Percentiles rank a stretch among this genome's conserved stretches.
Conservation (phyloP, 2,888 invertebrate species). For the Salpingus planirostris region DNA sequence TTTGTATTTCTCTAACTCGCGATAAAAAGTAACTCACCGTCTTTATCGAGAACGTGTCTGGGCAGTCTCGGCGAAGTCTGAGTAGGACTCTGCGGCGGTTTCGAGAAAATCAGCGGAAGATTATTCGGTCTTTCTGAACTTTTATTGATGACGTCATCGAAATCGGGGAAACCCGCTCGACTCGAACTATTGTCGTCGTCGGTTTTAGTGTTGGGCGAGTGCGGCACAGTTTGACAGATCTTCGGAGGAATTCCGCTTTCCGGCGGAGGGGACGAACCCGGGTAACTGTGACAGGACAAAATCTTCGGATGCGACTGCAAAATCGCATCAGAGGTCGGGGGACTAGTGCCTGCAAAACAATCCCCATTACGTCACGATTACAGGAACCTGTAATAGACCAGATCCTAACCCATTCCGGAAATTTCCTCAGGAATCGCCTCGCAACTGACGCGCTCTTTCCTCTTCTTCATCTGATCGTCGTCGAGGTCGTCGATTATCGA, state of each 20-base stretch:
- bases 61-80: conserved; percentile 48
- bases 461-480: conserved; percentile 53
- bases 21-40: too few species aligned
- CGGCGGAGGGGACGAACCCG: conserved; percentile 39
- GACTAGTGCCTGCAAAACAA: conserved; percentile 52
- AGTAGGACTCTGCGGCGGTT: conserved; percentile 58
- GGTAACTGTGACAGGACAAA: conserved; percentile 45
- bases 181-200: neutral
- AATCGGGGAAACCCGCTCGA: neutral
- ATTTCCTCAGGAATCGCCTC: conserved; percentile 89
- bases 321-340: conserved; percentile 44
- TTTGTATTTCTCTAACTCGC: too few species aligned
- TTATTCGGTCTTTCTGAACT: conserved; percentile 25
- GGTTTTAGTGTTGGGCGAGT: conserved; percentile 38
- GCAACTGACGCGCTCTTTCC: conserved; percentile 77
- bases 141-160: conserved; percentile 8
- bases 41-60: conserved; percentile 27
- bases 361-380: too few species aligned
- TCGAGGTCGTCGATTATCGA: conserved; percentile 34
- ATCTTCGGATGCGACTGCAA: conserved; percentile 37
- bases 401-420: conserved; percentile 54
- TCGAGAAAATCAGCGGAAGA: conserved; percentile 37
- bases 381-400: too few species aligned
- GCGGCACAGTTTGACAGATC: conserved; percentile 41
- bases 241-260: conserved; percentile 30